Base-by-base conservation (phyloP, 1,140 invertebrate genomes). In the Akabosia matsudoensis region DNA sequence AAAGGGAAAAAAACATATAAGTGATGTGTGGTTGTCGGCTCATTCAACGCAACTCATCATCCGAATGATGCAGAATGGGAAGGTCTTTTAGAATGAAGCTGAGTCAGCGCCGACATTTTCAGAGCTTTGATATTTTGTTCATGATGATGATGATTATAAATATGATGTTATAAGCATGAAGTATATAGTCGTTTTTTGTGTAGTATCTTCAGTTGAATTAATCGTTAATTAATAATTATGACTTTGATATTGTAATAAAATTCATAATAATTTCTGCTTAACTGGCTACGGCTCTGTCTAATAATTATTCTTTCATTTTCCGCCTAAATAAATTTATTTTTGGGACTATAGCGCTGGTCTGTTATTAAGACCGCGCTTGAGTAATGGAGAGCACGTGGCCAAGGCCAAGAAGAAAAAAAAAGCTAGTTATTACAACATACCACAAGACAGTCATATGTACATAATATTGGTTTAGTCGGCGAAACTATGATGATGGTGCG, bases 261-360 rank as follows among this genome's bases (percentile, higher is more conserved):
- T 13, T 61, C 54, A 22, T 61, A 61, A 61, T 61, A 61, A 61
- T 61, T 61, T 61, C n/a, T 61, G 54, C 4, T 61, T 10, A 61
- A 61, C 54, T 61, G 4, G 7, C 13, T 61, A n/a, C 24, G 7
- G n/a, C 54, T 10, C 7, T n/a, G 45, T 10, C n/a, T 24, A 61
- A 61, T 61, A 61, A 61, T 61, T 61, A 61, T 61, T 61, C 37
- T 45, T 45, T 45, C n/a, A n/a, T n/a, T n/a, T n/a, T n/a, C n/a
- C 37, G 37, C 37, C 18, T 45, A 45, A 45, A 45, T 45, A 45
- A 45, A 45, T 45, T 45, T 45, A 45, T n/a, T n/a, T n/a, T n/a
- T n/a, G 37, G 37, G 37, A 45, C 37, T 45, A 45, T 45, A 45
- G 7, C 37, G 7, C 37, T 10, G 37, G 7, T 7, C 4, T 61